Evolutionary conservation across 1,140 invertebrate genomes (phyloP).

Genomic region (Hormaphis cornu): DNA sequence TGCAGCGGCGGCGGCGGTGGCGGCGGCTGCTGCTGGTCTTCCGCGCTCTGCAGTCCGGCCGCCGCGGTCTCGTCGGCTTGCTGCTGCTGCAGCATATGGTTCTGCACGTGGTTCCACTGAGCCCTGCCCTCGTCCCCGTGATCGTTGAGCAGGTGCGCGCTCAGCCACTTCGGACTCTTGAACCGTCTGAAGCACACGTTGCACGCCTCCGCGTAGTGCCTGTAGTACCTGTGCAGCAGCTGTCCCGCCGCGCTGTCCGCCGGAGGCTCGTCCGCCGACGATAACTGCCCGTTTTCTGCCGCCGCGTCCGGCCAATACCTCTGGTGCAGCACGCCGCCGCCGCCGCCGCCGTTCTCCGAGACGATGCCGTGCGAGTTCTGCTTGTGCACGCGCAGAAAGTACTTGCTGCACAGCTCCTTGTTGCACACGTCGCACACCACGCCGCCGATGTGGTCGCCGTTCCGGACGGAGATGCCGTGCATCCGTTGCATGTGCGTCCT

Average conservation of each 20-base stretch:
- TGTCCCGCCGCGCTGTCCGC: constrained; percentile 24
- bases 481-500: constrained; percentile 99
- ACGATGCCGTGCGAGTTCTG: constrained; percentile 94
- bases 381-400: constrained; percentile 92
- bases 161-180: constrained; percentile 79
- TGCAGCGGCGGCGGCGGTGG: constrained; percentile 33
- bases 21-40: not conserved
- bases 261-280: not conserved
- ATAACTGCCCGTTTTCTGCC: constrained; percentile 16
- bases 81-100: not conserved
- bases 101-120: constrained; percentile 47
- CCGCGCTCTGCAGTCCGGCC: not conserved
- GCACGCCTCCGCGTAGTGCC: constrained; percentile 69
- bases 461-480: constrained; percentile 94
- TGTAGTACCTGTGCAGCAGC: constrained; percentile 49
- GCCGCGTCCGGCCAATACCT: constrained; percentile 41
- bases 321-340: constrained; percentile 44
- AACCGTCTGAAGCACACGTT: constrained; percentile 79
- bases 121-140: constrained; percentile 65
- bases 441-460: constrained; percentile 78
- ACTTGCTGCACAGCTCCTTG: constrained; percentile 95
- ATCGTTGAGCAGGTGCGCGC: constrained; percentile 77
- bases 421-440: constrained; percentile 94
- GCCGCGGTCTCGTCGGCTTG: not conserved
- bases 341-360: constrained; percentile 52